Conservation (phyloP, 2,888 invertebrate genomes). For the Peribatodes rhomboidaria region DNA sequence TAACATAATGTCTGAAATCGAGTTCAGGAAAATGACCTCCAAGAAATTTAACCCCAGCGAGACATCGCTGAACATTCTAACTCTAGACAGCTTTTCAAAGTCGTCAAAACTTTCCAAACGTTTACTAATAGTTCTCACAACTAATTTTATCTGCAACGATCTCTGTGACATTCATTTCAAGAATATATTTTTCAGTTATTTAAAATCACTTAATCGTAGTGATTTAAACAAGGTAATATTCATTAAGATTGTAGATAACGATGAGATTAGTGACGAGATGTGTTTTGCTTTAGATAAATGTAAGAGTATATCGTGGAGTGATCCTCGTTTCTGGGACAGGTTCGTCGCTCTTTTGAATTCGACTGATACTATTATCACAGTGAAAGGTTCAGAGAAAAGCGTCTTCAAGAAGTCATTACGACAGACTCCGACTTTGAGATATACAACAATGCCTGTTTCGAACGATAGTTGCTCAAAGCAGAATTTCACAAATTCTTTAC, state of each 20-base stretch:
- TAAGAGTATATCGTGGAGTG: conserved; percentile 90
- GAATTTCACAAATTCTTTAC: conserved; percentile 83
- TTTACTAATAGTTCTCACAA: conserved; percentile 88
- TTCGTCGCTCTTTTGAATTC: conserved; percentile 92
- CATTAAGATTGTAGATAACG: conserved; percentile 79
- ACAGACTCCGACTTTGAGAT: conserved; percentile 82
- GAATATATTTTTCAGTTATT: conserved; percentile 82
- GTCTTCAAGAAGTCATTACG: conserved; percentile 84
- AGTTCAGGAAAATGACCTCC: conserved; percentile 89
- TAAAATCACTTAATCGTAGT: conserved; percentile 79
- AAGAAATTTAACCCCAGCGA: conserved; percentile 91
- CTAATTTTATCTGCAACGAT: conserved; percentile 80
- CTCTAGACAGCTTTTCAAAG: conserved; percentile 80
- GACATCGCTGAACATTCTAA: conserved; percentile 88
- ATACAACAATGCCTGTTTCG: conserved; percentile 86
- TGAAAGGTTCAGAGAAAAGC: conserved; percentile 78
- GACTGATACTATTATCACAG: conserved; percentile 83
- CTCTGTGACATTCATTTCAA: conserved; percentile 82
- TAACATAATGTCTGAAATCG: conserved; percentile 90
- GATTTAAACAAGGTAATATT: conserved; percentile 82
- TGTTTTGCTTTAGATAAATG: conserved; percentile 84
- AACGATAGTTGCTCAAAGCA: conserved; percentile 85
- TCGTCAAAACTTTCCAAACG: conserved; percentile 82
- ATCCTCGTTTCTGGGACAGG: conserved; percentile 95
- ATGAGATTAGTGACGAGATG: conserved; percentile 80